Conservation (phyloP, 2,797 vertebrate genomes). For the Lycodopsis pacificus region DNA sequence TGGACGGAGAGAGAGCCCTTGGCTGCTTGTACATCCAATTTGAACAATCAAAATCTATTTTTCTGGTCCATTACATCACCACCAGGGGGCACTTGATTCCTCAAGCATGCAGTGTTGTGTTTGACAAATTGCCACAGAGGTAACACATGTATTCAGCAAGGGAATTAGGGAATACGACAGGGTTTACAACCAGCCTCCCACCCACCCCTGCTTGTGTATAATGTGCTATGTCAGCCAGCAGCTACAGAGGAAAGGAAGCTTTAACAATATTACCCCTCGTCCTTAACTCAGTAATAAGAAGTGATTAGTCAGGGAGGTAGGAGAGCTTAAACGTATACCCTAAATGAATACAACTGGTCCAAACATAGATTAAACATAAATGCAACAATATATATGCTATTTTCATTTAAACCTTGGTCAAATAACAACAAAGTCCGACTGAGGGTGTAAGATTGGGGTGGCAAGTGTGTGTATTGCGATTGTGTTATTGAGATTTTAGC, state of each 20-base stretch:
- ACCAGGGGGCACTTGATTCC: conserved; percentile 86
- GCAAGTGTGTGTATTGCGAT: neutral
- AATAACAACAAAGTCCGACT: neutral
- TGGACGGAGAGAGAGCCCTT: conserved; percentile 59
- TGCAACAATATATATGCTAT: neutral
- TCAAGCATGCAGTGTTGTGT: conserved; percentile 79
- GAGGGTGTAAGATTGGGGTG: neutral
- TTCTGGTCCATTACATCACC: conserved; percentile 83
- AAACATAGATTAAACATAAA: neutral
- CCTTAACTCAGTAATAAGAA: conserved; percentile 6
- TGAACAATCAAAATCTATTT: conserved; percentile 81
- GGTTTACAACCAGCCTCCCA: conserved; percentile 67
- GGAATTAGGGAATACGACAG: conserved; percentile 66
- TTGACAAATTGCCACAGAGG: conserved; percentile 80
- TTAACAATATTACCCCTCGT: conserved; percentile 7
- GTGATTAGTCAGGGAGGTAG: neutral
- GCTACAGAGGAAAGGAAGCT: conserved; percentile 42
- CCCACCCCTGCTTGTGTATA: conserved; percentile 42
- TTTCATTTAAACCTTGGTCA: neutral
- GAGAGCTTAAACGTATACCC: neutral
- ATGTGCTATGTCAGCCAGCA: conserved; percentile 58
- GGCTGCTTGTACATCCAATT: conserved; percentile 79
- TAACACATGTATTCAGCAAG: conserved; percentile 72
- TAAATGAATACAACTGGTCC: neutral
- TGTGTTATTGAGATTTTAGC: conserved; percentile 1